phyloP scores from a whole-genome alignment of 2,113 vertebrate species.

The Xyliphius kryptos region DNA sequence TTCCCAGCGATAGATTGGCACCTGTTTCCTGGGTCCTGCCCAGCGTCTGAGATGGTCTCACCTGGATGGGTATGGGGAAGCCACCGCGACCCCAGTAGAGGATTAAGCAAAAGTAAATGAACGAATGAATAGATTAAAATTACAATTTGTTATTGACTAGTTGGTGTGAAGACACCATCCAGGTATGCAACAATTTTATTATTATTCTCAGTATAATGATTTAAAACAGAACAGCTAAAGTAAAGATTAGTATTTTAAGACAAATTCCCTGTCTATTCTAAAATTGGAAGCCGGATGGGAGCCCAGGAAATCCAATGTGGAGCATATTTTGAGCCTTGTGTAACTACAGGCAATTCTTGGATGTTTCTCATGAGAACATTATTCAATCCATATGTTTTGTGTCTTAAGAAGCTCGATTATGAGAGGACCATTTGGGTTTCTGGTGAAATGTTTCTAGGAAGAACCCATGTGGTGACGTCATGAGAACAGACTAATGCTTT shows the following conservation, averaged over 20 bases:
- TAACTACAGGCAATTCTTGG: slow-evolving; percentile 63
- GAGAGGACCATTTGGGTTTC: slow-evolving; percentile 54
- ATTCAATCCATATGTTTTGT: slow-evolving; percentile 73
- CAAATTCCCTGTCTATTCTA: slow-evolving; percentile 2
- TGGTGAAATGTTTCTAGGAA: slow-evolving; percentile 58
- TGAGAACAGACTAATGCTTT: slow-evolving; percentile 44
- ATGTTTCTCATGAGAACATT: slow-evolving; percentile 67
- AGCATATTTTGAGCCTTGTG: slow-evolving; percentile 54
- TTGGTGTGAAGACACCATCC: no score
- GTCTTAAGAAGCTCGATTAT: slow-evolving; percentile 62
- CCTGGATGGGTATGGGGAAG: no score
- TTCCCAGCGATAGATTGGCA: no score
- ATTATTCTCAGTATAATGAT: no score
- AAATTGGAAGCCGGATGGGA: slow-evolving; percentile 12
- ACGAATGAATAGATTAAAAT: no score
- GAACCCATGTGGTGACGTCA: slow-evolving; percentile 61
- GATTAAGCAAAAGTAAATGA: no score
- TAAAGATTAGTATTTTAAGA: slow-evolving; percentile 19
- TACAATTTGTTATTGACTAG: no score
- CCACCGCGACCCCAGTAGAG: no score
- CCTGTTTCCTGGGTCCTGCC: no score
- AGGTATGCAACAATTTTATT: no score
- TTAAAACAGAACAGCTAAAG: no score
- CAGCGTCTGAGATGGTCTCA: no score
- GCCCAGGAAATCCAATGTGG: slow-evolving; percentile 13